These are phyloP conservation scores for Muricea muricata DNA, from an alignment of 92 coral and sea anemone genomes.

Conservation along the genomic window DNA sequence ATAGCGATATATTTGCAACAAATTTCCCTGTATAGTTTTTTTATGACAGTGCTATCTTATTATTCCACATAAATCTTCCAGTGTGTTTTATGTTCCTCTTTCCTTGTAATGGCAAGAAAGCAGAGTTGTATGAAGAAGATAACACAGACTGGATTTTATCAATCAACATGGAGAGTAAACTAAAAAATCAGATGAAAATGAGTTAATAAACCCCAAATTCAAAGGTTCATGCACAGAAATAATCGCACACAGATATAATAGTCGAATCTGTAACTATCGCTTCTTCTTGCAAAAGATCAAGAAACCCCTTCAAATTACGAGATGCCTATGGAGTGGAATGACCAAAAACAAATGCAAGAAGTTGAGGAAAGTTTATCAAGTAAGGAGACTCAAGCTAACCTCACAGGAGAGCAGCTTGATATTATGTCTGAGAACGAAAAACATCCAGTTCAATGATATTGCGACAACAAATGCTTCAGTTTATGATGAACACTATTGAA, in stretches of 20 bases:
- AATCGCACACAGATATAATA: neutral
- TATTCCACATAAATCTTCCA: neutral
- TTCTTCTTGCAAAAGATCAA: neutral
- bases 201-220: neutral
- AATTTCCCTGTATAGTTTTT: too few species aligned
- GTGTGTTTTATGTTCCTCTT: neutral
- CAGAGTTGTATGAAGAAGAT: neutral
- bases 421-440: neutral
- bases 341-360: neutral
- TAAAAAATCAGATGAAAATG: neutral
- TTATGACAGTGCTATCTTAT: too few species aligned
- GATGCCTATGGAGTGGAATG: neutral
- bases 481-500: neutral
- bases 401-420: neutral
- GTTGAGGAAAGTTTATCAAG: neutral
- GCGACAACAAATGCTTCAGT: neutral
- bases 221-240: neutral
- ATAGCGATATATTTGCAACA: too few species aligned
- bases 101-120: neutral
- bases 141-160: neutral
- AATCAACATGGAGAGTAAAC: neutral
- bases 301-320: neutral
- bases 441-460: neutral
- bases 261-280: neutral
- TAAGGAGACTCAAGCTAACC: neutral